Evolutionary conservation across 2,888 invertebrate species (phyloP).

Genomic region (Euclidia mi): DNA sequence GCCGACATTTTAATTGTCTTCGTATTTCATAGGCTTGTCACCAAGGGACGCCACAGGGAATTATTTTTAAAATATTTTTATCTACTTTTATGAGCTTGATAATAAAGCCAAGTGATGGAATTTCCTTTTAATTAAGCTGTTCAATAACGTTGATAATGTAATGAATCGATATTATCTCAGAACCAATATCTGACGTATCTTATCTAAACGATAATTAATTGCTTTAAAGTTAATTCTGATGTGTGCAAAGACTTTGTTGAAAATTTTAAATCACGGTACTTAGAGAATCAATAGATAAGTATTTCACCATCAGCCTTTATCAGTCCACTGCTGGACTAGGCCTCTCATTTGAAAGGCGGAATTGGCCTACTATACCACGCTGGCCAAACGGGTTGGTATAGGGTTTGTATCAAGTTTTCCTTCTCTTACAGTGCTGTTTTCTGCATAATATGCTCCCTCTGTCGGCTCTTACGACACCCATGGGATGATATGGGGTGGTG

Average conservation of each 20-base stretch:
- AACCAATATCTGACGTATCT: conserved; percentile 65
- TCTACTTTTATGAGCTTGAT: conserved; percentile 16
- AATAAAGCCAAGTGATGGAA: conserved; percentile 33
- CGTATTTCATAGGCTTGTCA: not conserved
- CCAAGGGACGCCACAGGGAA: not conserved
- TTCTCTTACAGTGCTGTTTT: too few species aligned
- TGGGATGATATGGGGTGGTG: too few species aligned
- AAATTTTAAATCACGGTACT: conserved; percentile 15
- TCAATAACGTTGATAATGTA: conserved; percentile 49
- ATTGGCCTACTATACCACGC: too few species aligned
- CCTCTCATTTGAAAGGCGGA: too few species aligned
- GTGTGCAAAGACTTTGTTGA: conserved; percentile 22
- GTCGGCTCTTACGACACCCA: too few species aligned
- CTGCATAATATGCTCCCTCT: too few species aligned
- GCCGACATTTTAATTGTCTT: too few species aligned
- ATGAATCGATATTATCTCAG: conserved; percentile 65
- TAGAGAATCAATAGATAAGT: conserved; percentile 8
- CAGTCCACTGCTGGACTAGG: too few species aligned
- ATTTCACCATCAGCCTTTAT: too few species aligned
- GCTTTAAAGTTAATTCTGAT: conserved; percentile 52
- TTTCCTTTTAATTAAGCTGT: conserved; percentile 44
- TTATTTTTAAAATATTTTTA: not conserved
- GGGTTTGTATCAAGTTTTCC: too few species aligned
- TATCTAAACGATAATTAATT: conserved; percentile 73
- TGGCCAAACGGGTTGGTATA: too few species aligned